Evolutionary conservation across 2,113 vertebrate genomes (phyloP), one percentile per base, ranked within the genome.

Genomic region (Gobius niger): DNA sequence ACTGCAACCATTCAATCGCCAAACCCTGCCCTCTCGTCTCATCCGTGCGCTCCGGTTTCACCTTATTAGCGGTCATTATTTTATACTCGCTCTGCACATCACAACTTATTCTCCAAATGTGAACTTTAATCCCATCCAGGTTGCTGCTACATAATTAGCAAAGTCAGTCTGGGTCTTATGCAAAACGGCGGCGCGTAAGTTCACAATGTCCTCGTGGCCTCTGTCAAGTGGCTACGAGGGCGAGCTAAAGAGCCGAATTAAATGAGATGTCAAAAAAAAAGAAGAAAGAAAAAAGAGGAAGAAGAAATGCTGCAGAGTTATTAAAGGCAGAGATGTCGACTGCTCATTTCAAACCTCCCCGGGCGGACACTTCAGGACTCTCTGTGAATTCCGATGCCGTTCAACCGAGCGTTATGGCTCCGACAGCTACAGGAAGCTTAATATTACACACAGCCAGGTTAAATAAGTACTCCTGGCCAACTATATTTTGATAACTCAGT

Each of bases 241-340:
- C 13, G 57, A 68, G 75, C 71, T 78, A 82, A 78, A 80, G 79
- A 74, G 78, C 69, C 65, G 79, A 87, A 87, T 86, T 75, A 81
- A 89, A 92, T 89, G 83, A 82, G 67, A 73, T 82, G 85, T 88
- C 82, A 84, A 59, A 24, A 79, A 69, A 68, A 60, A 34, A 34
- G 5, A 34, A 24, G 24, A 34, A 34, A 24, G 24, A 34, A 34
- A 34, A 34, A 34, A 34, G 5, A 34, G 24, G 3, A 34, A 70
- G 57, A 77, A 77, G 81, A 84, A 88, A 66, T 52, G 62, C 65
- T 75, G 64, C 60, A 79, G 84, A 72, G 44, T 67, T 71, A 73
- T 84, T 83, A 74, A 71, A 70, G 42, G n/a, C 50, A 47, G 57
- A 64, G 73, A 71, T 68, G 71, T 47, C 34, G 42, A n/a, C 53